Evolutionary conservation across 2,888 invertebrate genomes (phyloP).

Genomic region (Gibbula magus): DNA sequence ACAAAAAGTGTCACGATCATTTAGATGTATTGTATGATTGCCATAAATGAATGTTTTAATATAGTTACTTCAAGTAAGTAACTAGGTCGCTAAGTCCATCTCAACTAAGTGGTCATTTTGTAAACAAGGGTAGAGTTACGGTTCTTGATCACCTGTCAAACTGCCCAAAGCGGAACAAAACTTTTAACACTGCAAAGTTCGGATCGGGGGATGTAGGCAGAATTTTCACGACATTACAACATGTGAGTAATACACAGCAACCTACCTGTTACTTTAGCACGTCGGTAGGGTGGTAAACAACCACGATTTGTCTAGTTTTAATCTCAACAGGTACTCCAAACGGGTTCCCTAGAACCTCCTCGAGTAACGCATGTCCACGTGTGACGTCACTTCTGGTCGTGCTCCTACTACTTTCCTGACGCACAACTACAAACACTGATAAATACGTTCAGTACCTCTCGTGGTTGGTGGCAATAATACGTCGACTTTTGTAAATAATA

Average conservation of each 20-base stretch:
- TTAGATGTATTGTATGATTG: no score
- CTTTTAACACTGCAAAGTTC: neutral
- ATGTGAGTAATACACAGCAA: neutral
- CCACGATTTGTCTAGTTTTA: neutral
- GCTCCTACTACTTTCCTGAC: neutral
- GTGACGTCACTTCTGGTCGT: conserved; percentile 2
- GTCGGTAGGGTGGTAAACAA: neutral
- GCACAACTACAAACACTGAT: neutral
- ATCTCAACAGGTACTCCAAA: conserved; percentile 15
- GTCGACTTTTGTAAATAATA: no score
- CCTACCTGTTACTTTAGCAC: neutral
- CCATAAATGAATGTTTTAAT: no score
- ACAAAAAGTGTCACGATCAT: no score
- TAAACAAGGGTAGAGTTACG: neutral
- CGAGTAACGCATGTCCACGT: neutral
- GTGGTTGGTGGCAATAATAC: no score
- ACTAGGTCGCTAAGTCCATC: no score
- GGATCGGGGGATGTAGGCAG: neutral
- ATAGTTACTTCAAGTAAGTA: no score
- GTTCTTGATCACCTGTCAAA: neutral
- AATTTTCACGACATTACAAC: neutral
- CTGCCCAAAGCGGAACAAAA: neutral
- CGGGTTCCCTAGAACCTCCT: neutral
- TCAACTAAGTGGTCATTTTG: neutral
- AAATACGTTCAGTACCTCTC: no score